A percentile compares a stretch with the other conserved stretches of the same genome.
phyloP scores from a whole-genome alignment of 2,888 invertebrate genomes.

The Clistopyga incitator region DNA sequence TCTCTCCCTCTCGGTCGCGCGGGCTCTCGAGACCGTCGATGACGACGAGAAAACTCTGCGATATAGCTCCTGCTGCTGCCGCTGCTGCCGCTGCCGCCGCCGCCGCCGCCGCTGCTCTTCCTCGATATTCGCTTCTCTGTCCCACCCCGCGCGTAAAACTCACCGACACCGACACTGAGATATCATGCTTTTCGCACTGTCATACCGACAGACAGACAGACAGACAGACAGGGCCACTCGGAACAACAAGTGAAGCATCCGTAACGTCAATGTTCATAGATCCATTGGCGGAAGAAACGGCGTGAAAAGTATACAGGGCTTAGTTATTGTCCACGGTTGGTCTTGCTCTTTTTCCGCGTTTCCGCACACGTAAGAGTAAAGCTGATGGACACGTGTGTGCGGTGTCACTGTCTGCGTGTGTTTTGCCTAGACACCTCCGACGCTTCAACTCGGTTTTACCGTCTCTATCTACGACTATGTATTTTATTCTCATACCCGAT shows the following conservation, averaged over 20 bases:
- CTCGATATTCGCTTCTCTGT: not conserved
- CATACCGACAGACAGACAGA: slow-evolving; percentile 22
- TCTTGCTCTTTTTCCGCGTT: not conserved
- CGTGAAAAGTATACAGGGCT: not conserved
- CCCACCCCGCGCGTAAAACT: slow-evolving; percentile 10
- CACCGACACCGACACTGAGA: slow-evolving; percentile 15
- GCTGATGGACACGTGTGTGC: not conserved
- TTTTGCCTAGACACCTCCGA: slow-evolving; percentile 13
- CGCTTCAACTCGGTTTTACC: not conserved
- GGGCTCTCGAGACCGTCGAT: slow-evolving; percentile 45
- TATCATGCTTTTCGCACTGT: slow-evolving; percentile 6
- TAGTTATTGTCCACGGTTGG: slow-evolving; percentile 20
- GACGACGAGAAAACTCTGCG: slow-evolving; percentile 16
- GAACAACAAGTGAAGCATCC: slow-evolving; percentile 44
- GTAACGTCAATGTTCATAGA: slow-evolving; percentile 27
- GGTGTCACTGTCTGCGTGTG: not conserved
- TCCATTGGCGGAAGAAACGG: slow-evolving; percentile 40
- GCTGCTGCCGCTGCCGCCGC: not conserved
- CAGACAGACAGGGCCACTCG: slow-evolving; percentile 52
- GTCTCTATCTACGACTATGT: not conserved
- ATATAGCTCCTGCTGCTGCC: slow-evolving; percentile 14
- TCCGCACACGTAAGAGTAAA: slow-evolving; percentile 11
- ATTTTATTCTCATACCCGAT: not conserved
- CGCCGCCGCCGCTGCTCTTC: not conserved
- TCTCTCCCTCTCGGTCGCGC: slow-evolving; percentile 20